Base-by-base conservation (phyloP, 2,888 invertebrate genomes). In the Agrotis ipsilon region DNA sequence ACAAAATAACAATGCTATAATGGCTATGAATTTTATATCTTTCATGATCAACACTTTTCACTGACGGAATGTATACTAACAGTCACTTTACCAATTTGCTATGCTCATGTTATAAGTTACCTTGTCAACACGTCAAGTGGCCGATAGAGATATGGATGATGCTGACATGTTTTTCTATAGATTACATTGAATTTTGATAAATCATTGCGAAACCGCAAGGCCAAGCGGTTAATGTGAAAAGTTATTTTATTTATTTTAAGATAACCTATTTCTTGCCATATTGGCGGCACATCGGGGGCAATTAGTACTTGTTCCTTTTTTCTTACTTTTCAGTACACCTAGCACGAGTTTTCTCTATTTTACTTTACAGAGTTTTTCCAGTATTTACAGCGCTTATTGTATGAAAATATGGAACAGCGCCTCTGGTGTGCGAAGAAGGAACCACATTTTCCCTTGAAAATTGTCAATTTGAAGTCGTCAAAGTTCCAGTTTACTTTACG, bases 21-120 rank as follows among this genome's bases (percentile, higher is more conserved):
- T n/a, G 3, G 62, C 57, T 72, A 48, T 75, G 45, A 59, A 52
- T 69, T 57, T 81, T 27, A 7, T 48, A 32, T 72, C 19, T 65
- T 72, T 55, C 88, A 88, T 87, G 59, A 46, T 79, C 68, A 18
- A 46, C 14, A 48, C 51, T 27, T 43, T 51, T 63, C 48, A 1
- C 9, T 59, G 43, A 13, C 45, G n/a, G 59, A 45, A 57, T 24
- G 9, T 51, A 48, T 4, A 45, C 48, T 57, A 59, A 18, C 46
- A 59, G 21, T 1, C 19, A 54, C 39, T 64, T 16, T 32, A 51
- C 13, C 24, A 24, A 57, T 69, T 16, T 16, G 55, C 43, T 39
- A 14, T 60, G 54, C 48, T 60, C 32, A 24, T n/a, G n/a, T 63
- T 63, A 81, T 77, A 57, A 76, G 45, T 11, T 54, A 14, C 55